Evolutionary conservation across 1,140 invertebrate species (phyloP).

Genomic region (Oryctes rhinoceros): DNA sequence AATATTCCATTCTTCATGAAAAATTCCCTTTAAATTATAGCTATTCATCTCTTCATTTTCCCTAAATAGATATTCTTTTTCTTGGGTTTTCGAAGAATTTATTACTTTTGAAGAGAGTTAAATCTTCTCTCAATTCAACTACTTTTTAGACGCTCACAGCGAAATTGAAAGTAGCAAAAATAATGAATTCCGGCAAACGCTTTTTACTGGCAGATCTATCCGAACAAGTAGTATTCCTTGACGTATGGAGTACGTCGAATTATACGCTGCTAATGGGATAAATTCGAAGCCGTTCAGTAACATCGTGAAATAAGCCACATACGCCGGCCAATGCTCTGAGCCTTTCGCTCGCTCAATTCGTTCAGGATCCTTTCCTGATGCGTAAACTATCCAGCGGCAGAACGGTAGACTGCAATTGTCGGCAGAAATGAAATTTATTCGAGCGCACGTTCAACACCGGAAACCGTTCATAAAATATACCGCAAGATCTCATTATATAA

Average conservation of each 20-base stretch:
- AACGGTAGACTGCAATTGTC: conserved; percentile 13
- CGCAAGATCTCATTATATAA: conserved; percentile 15
- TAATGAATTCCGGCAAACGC: too few relatives aligned
- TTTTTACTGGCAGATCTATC: too few relatives aligned
- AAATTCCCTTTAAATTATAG: too few relatives aligned
- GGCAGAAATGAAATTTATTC: conserved; percentile 1
- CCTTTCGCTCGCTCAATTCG: not conserved
- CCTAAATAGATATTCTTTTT: too few relatives aligned
- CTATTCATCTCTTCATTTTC: too few relatives aligned
- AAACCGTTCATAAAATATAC: conserved; percentile 11
- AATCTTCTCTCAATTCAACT: too few relatives aligned
- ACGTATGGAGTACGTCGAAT: not conserved
- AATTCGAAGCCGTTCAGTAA: not conserved
- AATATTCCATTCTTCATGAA: too few relatives aligned
- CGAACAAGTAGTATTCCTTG: too few relatives aligned
- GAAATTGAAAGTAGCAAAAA: too few relatives aligned
- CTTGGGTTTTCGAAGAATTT: too few relatives aligned
- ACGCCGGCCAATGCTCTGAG: not conserved
- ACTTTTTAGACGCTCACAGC: too few relatives aligned
- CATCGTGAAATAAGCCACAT: conserved; percentile 13
- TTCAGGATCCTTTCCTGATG: not conserved
- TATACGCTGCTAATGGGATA: not conserved
- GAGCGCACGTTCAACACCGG: not conserved
- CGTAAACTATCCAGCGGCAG: not conserved
- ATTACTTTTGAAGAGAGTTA: too few relatives aligned